These are phyloP conservation scores for Amblyjoppa fuscipennis DNA, from an alignment of 2,888 invertebrate species.

Conservation along the genomic window DNA sequence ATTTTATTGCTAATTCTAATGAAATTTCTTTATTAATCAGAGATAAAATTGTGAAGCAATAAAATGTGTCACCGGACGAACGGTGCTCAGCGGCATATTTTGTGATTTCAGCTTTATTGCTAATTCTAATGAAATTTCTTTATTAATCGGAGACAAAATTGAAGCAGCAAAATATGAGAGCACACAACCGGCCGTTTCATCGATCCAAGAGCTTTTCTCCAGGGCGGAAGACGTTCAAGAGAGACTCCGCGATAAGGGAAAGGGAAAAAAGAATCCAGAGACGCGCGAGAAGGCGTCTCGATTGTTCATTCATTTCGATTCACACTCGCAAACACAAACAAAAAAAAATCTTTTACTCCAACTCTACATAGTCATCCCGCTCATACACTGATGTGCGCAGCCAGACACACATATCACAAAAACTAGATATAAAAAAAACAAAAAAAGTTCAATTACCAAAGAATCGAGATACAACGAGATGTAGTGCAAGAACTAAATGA, in stretches of 20 bases:
- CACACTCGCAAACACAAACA: conserved; percentile 14
- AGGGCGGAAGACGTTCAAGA: conserved; percentile 33
- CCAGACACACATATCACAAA: conserved; percentile 52
- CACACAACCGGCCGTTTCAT: too few species aligned
- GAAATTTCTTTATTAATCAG: too few species aligned
- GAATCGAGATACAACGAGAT: conserved; percentile 50
- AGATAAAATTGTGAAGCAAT: too few species aligned
- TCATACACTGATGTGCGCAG: conserved; percentile 55
- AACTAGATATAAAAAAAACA: background rate
- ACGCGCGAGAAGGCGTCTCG: conserved; percentile 26
- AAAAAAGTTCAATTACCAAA: conserved; percentile 36
- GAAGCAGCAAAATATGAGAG: too few species aligned
- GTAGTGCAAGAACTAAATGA: conserved; percentile 40
- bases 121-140: too few species aligned
- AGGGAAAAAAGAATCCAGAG: conserved; percentile 30
- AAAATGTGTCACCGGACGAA: too few species aligned
- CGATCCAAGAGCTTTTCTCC: too few species aligned
- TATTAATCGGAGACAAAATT: too few species aligned
- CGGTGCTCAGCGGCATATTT: too few species aligned
- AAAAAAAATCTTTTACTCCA: conserved; percentile 42
- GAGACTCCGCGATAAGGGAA: conserved; percentile 41
- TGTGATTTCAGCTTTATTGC: too few species aligned
- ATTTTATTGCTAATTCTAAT: too few species aligned
- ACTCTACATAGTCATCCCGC: conserved; percentile 48
- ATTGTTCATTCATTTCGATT: conserved; percentile 22